phyloP scores from a whole-genome alignment of 1,140 invertebrate genomes.

The Eriosoma lanigerum region DNA sequence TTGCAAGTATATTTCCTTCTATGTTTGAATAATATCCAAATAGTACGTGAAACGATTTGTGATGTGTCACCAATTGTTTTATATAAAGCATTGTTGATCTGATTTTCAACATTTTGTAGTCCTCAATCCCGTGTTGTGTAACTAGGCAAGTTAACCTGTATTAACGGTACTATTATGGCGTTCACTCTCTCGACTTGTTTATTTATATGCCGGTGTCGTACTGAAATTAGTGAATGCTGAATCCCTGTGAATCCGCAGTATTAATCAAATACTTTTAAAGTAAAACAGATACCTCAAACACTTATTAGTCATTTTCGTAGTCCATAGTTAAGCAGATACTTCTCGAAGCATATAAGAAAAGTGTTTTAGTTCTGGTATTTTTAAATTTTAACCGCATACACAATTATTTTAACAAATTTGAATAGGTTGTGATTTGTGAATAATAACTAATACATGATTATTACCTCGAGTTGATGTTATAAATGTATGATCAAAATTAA shows the following conservation, averaged over 20 bases:
- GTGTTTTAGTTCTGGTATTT: neutral
- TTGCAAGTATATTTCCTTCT: too few species aligned
- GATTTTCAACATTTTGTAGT: too few species aligned
- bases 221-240: too few species aligned
- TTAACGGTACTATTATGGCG: too few species aligned
- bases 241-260: neutral
- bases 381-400: neutral
- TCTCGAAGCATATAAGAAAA: neutral
- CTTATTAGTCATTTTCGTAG: neutral
- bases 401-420: constrained; percentile 8
- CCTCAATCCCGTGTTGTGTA: too few species aligned
- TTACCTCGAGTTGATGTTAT: neutral
- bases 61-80: too few species aligned
- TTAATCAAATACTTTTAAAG: neutral
- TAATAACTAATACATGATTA: neutral
- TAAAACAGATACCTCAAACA: constrained; percentile 21
- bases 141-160: too few species aligned
- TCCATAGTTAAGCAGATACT: constrained; percentile 4
- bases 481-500: constrained; percentile 14
- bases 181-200: too few species aligned
- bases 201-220: too few species aligned
- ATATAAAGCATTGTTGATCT: too few species aligned
- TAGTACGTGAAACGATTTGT: too few species aligned
- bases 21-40: too few species aligned
- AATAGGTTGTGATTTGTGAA: neutral